Evolutionary conservation across 2,113 vertebrate species (phyloP).

Genomic region (Mesocricetus auratus): DNA sequence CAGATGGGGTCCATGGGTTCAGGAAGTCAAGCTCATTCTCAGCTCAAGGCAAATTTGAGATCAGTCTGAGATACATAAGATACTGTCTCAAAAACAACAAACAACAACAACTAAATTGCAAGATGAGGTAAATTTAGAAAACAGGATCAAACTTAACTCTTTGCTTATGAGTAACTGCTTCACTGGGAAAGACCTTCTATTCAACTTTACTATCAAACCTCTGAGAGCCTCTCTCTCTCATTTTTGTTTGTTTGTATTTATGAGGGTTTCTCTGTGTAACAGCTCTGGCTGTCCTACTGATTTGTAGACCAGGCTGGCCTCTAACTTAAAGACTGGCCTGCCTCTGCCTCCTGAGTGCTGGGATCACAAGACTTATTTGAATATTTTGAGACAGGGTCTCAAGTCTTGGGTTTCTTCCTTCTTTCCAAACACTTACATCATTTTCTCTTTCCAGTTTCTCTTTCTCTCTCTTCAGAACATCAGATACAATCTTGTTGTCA

Average conservation of each 20-base stretch:
- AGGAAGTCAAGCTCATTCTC: background rate
- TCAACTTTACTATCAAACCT: background rate
- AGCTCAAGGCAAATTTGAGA: background rate
- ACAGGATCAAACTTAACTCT: background rate
- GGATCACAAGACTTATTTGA: background rate
- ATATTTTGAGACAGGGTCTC: background rate
- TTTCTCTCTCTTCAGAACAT: slow-evolving; percentile 73
- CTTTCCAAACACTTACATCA: slow-evolving; percentile 76
- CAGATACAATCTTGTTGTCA: slow-evolving; percentile 56
- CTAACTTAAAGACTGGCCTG: no score
- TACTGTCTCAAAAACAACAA: background rate
- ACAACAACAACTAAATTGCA: background rate
- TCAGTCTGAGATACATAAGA: background rate
- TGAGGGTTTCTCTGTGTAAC: no score
- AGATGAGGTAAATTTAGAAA: background rate
- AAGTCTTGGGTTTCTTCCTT: accelerated
- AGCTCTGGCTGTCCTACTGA: no score
- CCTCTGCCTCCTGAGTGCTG: no score
- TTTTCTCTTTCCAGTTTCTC: slow-evolving; percentile 67
- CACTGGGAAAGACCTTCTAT: background rate
- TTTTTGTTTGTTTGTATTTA: background rate
- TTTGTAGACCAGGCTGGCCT: no score
- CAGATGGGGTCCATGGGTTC: background rate
- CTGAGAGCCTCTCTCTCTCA: background rate
- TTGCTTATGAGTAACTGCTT: background rate